phyloP scores from a whole-genome alignment of 2,113 vertebrate genomes.

The rabbit (Oryctolagus cuniculus) region mOryCun1.1 NC_091439.1:42143001-42143500 shows the following conservation, averaged over 20 bases:
- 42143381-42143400: neutral
- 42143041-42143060: neutral
- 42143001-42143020: neutral
- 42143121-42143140: neutral
- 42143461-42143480: neutral
- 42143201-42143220: neutral
- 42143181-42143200: neutral
- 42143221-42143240: neutral
- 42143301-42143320: neutral
- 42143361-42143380: neutral
- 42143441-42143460: too few species aligned
- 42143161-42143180: neutral
- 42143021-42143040: neutral
- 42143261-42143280: neutral
- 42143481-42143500: too few species aligned
- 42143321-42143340: neutral
- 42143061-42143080: neutral
- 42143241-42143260: neutral
- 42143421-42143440: neutral
- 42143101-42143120: neutral
- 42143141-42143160: neutral
- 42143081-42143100: neutral
- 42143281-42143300: neutral
- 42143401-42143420: neutral
- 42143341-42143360: neutral